phyloP scores from a whole-genome alignment of 92 coral and sea anemone genomes.

The Isaurus tuberculatus region DNA sequence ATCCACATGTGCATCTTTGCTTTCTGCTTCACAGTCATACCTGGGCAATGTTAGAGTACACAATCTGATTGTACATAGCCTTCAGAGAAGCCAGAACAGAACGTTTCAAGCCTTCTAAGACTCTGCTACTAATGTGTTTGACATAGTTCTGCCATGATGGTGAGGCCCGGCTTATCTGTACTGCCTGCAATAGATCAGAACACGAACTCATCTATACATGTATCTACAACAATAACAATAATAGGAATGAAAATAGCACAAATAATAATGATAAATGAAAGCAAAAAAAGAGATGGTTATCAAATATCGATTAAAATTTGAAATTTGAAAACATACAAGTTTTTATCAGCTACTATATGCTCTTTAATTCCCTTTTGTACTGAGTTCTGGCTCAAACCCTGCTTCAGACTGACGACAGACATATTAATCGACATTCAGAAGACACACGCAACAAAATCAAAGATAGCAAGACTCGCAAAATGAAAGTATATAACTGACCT shows the following conservation, averaged over 20 bases:
- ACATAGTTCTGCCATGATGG: slow-evolving; percentile 99
- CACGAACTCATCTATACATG: neutral
- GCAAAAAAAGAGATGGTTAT: no score
- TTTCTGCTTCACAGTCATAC: slow-evolving; percentile 30
- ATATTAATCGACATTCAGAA: no score
- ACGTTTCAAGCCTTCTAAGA: slow-evolving; percentile 79
- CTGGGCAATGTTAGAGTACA: slow-evolving; percentile 78
- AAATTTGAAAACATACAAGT: no score
- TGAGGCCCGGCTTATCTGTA: slow-evolving; percentile 97
- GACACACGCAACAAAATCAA: no score
- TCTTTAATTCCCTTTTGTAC: no score
- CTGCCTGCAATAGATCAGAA: slow-evolving; percentile 71
- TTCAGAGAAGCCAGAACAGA: slow-evolving; percentile 84
- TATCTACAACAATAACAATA: neutral
- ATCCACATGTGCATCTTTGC: neutral
- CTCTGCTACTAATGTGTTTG: slow-evolving; percentile 83
- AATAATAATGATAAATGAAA: neutral
- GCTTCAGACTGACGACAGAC: neutral
- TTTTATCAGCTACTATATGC: no score
- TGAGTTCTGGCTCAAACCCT: no score
- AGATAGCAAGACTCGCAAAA: neutral
- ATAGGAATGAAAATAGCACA: neutral
- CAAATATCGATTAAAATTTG: no score
- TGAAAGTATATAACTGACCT: slow-evolving; percentile 61
- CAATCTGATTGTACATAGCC: slow-evolving; percentile 93